Base-by-base conservation (phyloP, 2,113 vertebrate species). In the Oxyura jamaicensis region DNA sequence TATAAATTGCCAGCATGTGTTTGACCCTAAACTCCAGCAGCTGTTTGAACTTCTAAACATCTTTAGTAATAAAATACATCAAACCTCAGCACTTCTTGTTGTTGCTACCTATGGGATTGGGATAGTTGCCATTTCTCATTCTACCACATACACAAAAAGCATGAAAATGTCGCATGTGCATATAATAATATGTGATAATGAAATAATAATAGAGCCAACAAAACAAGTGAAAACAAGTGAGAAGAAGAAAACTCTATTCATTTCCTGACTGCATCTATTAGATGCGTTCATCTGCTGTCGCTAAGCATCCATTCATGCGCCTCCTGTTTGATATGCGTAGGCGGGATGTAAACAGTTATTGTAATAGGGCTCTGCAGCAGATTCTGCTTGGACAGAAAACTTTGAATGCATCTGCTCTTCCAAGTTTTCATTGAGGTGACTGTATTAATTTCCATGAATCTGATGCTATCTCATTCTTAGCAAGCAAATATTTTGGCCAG, bases 261-360 rank as follows among this genome's bases (percentile, higher is more conserved):
- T 89, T 96, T 96, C 89, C 91, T 83, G 88, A 41, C 92, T 75
- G 75, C 60, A 73, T 87, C 78, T 74, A 48, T 65, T 84, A 52
- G 73, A 42, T 52, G 76, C 36, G 72, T 87, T 94, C 94, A 83
- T 94, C 86, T 92, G 63, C 85, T 84, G 75, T 96, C 83, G 35
- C 93, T 83, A 63, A 83, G 68, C 84, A 95, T 81, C 88, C 88
- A 95, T 83, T 95, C 93, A 71, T 63, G 83, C 26, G 56, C 71
- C 80, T 94, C 73, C 55, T 86, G 84, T 63, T 85, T 80, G 67
- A 90, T 87, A 23, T 83, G 81, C 19, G 4, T 46, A 65, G 74
- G 75, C 69, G 91, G 91, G 87, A 93, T 81, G 84, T 91, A 88
- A 91, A 95, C 80, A 95, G 74, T 92, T 83, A 95, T 95, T 96